Percentiles rank a stretch among this genome's conserved stretches.
phyloP scores from a whole-genome alignment of 2,888 invertebrate genomes.

The Brachyopa scutellaris region DNA sequence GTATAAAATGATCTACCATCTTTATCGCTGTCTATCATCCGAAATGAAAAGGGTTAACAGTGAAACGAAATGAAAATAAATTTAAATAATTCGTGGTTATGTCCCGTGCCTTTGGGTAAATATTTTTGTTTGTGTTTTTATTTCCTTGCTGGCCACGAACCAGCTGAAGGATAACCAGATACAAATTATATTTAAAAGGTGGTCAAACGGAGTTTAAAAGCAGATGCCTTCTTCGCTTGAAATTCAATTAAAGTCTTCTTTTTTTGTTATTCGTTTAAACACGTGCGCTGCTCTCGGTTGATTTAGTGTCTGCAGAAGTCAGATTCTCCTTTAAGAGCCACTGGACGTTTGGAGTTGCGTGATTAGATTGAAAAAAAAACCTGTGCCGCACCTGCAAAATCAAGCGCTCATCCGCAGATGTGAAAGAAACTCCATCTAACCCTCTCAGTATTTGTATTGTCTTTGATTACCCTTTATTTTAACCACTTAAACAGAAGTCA shows the following conservation, averaged over 20 bases:
- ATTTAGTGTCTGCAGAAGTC: no score
- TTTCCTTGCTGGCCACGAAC: not conserved
- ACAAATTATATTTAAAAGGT: conserved; percentile 8
- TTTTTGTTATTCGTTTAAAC: no score
- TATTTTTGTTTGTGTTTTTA: not conserved
- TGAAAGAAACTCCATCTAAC: no score
- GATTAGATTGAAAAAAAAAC: no score
- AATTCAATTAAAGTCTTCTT: not conserved
- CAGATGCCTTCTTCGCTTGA: conserved; percentile 28
- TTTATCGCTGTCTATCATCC: conserved; percentile 42
- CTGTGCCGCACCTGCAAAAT: no score
- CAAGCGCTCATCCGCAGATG: no score
- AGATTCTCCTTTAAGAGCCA: no score
- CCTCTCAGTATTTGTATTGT: no score
- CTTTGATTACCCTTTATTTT: no score
- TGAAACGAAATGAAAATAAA: not conserved
- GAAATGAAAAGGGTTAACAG: conserved; percentile 55
- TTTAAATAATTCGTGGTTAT: not conserved
- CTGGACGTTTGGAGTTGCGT: no score
- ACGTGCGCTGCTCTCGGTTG: no score
- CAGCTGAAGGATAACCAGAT: conserved; percentile 8
- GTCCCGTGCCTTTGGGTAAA: not conserved
- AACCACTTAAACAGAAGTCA: no score
- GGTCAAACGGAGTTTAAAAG: not conserved
- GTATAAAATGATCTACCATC: conserved; percentile 38